Percentiles rank a stretch among this genome's conserved stretches.
These are phyloP conservation scores for Plectus sambesii DNA, from an alignment of 1,140 invertebrate species.

Conservation along the genomic window DNA sequence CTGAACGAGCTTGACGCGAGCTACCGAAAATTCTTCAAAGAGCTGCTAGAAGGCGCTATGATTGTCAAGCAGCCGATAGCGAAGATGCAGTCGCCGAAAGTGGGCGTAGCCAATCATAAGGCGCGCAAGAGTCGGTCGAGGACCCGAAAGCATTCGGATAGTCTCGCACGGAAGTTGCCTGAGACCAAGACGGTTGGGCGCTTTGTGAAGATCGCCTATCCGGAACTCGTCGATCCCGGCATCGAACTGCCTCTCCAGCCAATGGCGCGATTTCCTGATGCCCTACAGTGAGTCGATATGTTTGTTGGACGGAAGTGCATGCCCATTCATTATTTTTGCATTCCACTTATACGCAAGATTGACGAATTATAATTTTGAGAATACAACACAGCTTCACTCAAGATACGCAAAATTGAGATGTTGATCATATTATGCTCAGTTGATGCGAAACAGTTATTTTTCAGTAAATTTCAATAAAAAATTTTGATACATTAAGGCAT, in stretches of 20 bases:
- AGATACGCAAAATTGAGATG: too few species aligned
- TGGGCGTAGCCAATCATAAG: neutral
- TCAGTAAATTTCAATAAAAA: too few species aligned
- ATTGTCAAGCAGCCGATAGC: neutral
- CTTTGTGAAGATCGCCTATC: conserved; percentile 65
- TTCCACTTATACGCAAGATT: too few species aligned
- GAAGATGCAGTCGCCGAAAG: neutral
- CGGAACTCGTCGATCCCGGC: conserved; percentile 55
- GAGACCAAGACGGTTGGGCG: conserved; percentile 55
- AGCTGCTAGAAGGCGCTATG: neutral
- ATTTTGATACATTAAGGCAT: too few species aligned
- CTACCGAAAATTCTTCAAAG: conserved; percentile 1
- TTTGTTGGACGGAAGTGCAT: too few species aligned
- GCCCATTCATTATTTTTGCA: too few species aligned
- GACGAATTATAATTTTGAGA: too few species aligned
- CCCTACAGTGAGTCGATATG: too few species aligned
- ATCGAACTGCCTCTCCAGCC: conserved; percentile 54
- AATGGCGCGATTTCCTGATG: too few species aligned
- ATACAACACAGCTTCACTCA: too few species aligned
- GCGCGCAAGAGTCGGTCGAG: neutral
- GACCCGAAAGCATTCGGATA: neutral
- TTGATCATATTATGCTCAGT: too few species aligned
- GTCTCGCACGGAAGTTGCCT: conserved; percentile 10
- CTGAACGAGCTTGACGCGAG: neutral
- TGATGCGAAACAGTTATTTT: too few species aligned